Conservation (phyloP, 2,888 invertebrate genomes). For the Amphimallon solstitiale region DNA sequence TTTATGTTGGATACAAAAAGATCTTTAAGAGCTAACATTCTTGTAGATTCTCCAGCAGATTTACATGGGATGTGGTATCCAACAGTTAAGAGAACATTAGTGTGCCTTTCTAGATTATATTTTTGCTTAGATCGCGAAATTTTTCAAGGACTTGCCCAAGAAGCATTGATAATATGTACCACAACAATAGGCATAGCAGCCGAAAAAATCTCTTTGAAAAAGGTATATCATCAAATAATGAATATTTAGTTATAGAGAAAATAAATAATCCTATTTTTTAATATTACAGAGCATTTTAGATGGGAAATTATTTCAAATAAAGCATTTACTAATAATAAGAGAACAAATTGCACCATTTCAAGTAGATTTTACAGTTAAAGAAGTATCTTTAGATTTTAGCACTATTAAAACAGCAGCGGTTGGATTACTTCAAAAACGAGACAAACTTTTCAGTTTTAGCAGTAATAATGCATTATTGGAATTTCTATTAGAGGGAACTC, state of each 20-base stretch:
- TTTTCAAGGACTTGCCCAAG: slow-evolving; percentile 97
- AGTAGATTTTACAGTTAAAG: slow-evolving; percentile 92
- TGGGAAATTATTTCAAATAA: slow-evolving; percentile 96
- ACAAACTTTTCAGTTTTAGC: slow-evolving; percentile 81
- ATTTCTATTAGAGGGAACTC: slow-evolving; percentile 92
- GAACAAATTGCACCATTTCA: slow-evolving; percentile 99
- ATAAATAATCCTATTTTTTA: slow-evolving; percentile 9
- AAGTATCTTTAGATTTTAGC: slow-evolving; percentile 93
- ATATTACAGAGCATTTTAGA: slow-evolving; percentile 79
- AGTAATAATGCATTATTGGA: slow-evolving; percentile 93
- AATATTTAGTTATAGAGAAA: slow-evolving; percentile 12
- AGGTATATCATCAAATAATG: slow-evolving; percentile 61
- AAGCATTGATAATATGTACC: slow-evolving; percentile 92
- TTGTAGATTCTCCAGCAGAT: slow-evolving; percentile 71
- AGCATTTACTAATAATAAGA: slow-evolving; percentile 93
- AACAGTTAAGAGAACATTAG: slow-evolving; percentile 92
- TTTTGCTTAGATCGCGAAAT: slow-evolving; percentile 94
- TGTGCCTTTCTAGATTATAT: slow-evolving; percentile 91
- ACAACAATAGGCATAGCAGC: slow-evolving; percentile 88
- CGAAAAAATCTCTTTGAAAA: slow-evolving; percentile 78
- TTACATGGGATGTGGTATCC: slow-evolving; percentile 99
- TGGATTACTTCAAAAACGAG: slow-evolving; percentile 78
- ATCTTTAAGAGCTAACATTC: not conserved
- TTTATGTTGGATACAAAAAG: not conserved
- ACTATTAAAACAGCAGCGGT: slow-evolving; percentile 89